These are phyloP conservation scores for Sarcophilus harrisii DNA, from an alignment of 2,797 vertebrate genomes.

Conservation along the genomic window DNA sequence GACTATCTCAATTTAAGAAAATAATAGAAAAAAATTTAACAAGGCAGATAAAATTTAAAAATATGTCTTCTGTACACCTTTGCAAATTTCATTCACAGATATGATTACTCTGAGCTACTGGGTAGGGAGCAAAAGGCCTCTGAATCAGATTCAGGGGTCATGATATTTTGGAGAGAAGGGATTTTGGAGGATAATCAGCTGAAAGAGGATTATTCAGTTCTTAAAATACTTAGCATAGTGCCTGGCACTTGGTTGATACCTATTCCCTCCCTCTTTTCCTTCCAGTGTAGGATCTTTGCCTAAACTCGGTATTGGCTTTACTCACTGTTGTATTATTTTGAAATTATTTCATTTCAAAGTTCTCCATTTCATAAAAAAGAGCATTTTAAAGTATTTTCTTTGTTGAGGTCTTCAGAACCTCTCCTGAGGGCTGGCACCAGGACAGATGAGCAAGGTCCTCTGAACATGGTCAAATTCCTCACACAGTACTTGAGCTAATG, in stretches of 20 bases:
- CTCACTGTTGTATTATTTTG: slow-evolving; percentile 9
- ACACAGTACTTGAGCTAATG: slow-evolving; percentile 53
- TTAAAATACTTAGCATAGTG: neutral
- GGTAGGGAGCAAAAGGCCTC: neutral
- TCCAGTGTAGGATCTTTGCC: slow-evolving; percentile 4
- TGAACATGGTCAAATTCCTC: slow-evolving; percentile 41
- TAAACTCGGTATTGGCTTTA: slow-evolving; percentile 3
- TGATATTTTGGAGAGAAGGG: neutral
- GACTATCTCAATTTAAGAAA: neutral
- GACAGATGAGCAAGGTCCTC: slow-evolving; percentile 12
- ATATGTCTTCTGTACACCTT: neutral
- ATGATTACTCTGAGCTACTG: neutral
- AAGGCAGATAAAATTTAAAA: neutral
- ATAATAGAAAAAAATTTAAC: neutral
- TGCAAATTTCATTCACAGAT: neutral
- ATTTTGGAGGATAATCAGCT: neutral
- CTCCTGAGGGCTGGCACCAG: slow-evolving; percentile 11
- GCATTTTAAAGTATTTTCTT: slow-evolving; percentile 37
- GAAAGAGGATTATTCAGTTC: neutral
- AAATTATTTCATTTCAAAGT: slow-evolving; percentile 62
- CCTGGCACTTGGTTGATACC: slow-evolving; percentile 32
- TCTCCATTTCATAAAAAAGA: slow-evolving; percentile 50
- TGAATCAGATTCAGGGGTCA: neutral
- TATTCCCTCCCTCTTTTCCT: slow-evolving; percentile 51
- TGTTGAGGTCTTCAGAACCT: slow-evolving; percentile 26